A percentile compares a stretch with the other conserved stretches of the same genome.
phyloP scores from a whole-genome alignment of 2,113 vertebrate species.

The Cardinalis cardinalis region DNA sequence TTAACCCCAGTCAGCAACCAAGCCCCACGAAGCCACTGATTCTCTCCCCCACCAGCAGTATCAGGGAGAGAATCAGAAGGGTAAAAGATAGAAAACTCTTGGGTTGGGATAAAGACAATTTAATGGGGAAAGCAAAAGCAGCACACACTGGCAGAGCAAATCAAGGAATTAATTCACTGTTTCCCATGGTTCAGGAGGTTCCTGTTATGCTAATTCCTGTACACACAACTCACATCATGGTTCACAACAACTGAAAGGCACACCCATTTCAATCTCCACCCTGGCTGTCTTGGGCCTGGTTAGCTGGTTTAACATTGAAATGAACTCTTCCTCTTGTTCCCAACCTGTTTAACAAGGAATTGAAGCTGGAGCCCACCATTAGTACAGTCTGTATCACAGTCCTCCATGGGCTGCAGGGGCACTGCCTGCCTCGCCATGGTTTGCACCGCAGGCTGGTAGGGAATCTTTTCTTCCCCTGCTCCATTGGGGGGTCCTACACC shows the following conservation, averaged over 20 bases:
- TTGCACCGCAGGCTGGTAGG: neutral
- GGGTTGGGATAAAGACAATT: neutral
- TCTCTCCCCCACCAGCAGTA: neutral
- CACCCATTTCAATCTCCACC: neutral
- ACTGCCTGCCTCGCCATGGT: neutral
- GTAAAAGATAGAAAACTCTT: neutral
- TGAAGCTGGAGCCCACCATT: neutral
- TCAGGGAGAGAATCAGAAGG: neutral
- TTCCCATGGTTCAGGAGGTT: neutral
- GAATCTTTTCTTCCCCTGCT: neutral
- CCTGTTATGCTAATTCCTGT: neutral
- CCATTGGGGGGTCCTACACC: neutral
- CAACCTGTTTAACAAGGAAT: neutral
- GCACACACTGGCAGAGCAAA: neutral
- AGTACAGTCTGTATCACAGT: too few species aligned
- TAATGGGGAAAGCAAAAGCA: neutral
- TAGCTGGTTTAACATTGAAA: neutral
- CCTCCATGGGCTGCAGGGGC: neutral
- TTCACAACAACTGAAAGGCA: neutral
- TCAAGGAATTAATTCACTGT: too few species aligned
- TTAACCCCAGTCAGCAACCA: neutral
- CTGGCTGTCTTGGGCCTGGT: neutral
- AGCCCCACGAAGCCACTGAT: accelerated
- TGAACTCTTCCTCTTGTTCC: neutral
- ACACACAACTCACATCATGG: neutral